These are phyloP conservation scores for Platorchestia sp. DNA, from an alignment of 1,140 invertebrate genomes.

Conservation along the genomic window DNA sequence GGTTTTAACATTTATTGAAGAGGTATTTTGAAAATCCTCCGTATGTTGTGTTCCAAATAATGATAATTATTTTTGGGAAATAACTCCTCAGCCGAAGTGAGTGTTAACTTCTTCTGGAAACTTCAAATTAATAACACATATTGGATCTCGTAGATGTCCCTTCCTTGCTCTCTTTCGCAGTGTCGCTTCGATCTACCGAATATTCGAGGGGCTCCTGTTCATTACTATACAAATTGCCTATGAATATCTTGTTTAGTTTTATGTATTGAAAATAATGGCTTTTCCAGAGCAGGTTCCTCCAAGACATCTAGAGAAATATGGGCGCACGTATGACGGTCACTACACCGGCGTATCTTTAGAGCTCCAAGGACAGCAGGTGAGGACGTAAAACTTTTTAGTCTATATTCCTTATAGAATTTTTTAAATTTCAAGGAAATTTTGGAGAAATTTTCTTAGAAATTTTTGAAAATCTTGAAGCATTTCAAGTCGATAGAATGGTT, in stretches of 20 bases:
- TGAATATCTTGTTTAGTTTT: slow-evolving; percentile 10
- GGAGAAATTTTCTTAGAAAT: neutral
- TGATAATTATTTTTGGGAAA: neutral
- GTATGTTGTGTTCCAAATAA: neutral
- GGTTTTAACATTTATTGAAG: neutral
- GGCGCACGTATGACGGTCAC: neutral
- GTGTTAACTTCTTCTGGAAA: neutral
- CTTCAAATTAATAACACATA: neutral
- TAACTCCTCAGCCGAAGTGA: neutral
- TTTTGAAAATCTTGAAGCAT: neutral
- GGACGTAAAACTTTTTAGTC: neutral
- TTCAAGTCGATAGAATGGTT: neutral
- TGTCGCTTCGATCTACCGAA: neutral
- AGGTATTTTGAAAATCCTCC: neutral
- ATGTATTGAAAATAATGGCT: slow-evolving; percentile 10
- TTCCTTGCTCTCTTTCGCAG: neutral
- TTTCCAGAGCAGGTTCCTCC: slow-evolving; percentile 25
- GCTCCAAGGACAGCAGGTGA: slow-evolving; percentile 8
- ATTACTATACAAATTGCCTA: neutral
- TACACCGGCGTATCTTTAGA: neutral
- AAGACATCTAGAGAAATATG: slow-evolving; percentile 25
- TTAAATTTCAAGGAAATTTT: neutral
- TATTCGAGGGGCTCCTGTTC: neutral
- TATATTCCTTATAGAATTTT: too few relatives aligned
- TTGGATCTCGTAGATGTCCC: neutral